Evolutionary conservation across 1,140 invertebrate genomes (phyloP).

Genomic region (Atta cephalotes): DNA sequence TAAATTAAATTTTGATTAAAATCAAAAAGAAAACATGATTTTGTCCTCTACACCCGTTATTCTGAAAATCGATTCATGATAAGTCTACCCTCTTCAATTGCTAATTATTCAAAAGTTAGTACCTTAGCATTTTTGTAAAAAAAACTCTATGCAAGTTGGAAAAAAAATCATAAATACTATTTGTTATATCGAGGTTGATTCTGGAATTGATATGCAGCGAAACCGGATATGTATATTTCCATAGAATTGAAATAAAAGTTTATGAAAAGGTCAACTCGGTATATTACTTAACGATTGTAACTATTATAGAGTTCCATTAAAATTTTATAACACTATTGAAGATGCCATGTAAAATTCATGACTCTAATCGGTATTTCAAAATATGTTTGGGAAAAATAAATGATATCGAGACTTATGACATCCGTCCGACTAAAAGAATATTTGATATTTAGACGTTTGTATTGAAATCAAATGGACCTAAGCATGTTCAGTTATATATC

Average conservation of each 20-base stretch:
- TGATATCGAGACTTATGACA: background rate
- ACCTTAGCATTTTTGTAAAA: background rate
- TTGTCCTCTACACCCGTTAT: background rate
- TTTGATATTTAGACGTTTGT: background rate
- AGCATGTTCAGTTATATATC: background rate
- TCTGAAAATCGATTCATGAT: background rate
- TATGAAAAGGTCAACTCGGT: background rate
- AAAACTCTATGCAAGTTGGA: background rate
- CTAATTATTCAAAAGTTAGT: background rate
- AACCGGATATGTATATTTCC: conserved; percentile 5
- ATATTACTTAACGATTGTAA: background rate
- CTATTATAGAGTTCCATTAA: background rate
- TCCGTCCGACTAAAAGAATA: background rate
- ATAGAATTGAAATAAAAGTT: conserved; percentile 11
- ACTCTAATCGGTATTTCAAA: background rate
- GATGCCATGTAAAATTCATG: background rate
- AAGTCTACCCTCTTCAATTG: background rate
- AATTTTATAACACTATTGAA: background rate
- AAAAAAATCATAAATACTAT: background rate
- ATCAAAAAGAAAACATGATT: background rate
- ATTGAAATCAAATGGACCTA: background rate
- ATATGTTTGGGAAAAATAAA: conserved; percentile 4
- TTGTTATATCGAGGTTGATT: conserved; percentile 4
- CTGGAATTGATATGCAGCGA: background rate
- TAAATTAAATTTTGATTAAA: background rate